A percentile compares a stretch with the other conserved stretches of the same genome.
Conservation (phyloP, 2,113 vertebrate genomes). For the Tonatia bakeri region DNA sequence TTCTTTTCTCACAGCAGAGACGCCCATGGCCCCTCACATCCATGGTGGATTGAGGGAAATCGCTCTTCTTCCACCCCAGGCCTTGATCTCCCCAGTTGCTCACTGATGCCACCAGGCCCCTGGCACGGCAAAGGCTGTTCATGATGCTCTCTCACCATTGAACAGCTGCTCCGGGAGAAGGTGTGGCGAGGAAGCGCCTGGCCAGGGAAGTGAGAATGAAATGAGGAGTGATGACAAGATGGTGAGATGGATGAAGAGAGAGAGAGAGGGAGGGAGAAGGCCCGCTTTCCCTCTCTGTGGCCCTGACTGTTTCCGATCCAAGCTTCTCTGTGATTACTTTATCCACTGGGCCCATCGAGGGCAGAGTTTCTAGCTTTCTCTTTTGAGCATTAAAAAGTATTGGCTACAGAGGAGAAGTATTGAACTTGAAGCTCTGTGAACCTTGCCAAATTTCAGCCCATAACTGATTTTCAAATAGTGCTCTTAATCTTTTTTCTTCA, state of each 20-base stretch:
- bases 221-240: background rate
- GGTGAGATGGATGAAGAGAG: background rate
- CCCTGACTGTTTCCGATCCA: fast-evolving
- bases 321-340: background rate
- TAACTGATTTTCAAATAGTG: constrained; percentile 36
- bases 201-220: background rate
- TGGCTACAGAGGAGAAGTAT: background rate
- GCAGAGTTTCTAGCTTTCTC: background rate
- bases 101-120: background rate
- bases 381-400: background rate
- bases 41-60: background rate
- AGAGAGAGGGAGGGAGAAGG: background rate
- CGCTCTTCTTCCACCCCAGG: background rate
- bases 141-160: background rate
- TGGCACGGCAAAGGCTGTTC: background rate
- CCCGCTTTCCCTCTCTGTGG: background rate
- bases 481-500: constrained; percentile 17
- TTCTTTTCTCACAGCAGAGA: background rate
- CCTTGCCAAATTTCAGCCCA: constrained; percentile 44
- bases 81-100: background rate
- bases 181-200: background rate
- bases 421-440: constrained; percentile 28
- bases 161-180: background rate
- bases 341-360: background rate
- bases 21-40: background rate